Percentiles rank a stretch among this genome's conserved stretches.
phyloP scores from a whole-genome alignment of 2,797 vertebrate species.

The Salmo trutta region DNA sequence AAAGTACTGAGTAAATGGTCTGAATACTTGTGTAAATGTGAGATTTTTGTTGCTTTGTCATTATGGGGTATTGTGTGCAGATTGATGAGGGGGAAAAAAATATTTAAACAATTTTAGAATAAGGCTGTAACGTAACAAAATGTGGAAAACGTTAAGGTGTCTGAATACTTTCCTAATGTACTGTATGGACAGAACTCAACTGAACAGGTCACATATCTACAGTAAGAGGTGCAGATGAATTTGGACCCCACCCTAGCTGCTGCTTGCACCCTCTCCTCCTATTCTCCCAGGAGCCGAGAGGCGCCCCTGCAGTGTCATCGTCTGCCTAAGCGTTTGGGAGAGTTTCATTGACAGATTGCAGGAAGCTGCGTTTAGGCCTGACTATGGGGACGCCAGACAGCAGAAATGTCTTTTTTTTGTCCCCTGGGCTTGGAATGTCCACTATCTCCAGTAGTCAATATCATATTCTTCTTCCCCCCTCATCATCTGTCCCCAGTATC shows the following conservation, averaged over 20 bases:
- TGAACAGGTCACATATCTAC: not conserved
- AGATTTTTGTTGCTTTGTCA: too few relatives aligned
- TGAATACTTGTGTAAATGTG: too few relatives aligned
- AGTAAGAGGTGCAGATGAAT: constrained; percentile 2
- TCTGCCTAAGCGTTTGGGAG: constrained; percentile 77
- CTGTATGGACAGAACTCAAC: constrained; percentile 2
- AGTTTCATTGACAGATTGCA: constrained; percentile 84
- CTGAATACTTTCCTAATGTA: too few relatives aligned
- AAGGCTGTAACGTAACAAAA: too few relatives aligned
- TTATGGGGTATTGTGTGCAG: too few relatives aligned
- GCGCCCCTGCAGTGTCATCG: constrained; percentile 76
- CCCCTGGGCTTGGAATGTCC: constrained; percentile 79
- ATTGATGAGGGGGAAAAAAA: too few relatives aligned
- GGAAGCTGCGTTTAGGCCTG: constrained; percentile 80
- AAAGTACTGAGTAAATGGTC: too few relatives aligned
- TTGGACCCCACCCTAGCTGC: constrained; percentile 15
- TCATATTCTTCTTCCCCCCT: constrained; percentile 77
- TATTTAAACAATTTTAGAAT: too few relatives aligned
- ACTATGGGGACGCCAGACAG: constrained; percentile 74
- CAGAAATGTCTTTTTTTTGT: constrained; percentile 82
- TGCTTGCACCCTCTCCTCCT: constrained; percentile 37
- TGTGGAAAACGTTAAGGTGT: too few relatives aligned
- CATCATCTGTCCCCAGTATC: constrained; percentile 56
- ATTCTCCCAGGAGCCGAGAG: constrained; percentile 66
- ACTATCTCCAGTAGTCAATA: constrained; percentile 81